These are phyloP conservation scores for Urosaurus nigricauda DNA, from an alignment of 2,797 vertebrate species.

Conservation along the genomic window DNA sequence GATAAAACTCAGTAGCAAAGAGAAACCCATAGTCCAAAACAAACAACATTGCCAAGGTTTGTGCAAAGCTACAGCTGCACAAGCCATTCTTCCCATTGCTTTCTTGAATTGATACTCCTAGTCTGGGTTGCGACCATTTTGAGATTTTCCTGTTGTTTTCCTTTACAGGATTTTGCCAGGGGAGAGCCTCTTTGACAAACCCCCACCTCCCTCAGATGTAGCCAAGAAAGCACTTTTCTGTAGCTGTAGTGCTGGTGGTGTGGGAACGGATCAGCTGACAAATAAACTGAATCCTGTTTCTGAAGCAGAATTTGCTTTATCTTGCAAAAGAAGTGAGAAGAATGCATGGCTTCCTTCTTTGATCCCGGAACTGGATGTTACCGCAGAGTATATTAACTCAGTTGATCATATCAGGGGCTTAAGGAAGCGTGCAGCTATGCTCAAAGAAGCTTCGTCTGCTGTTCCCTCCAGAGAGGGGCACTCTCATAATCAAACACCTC, in stretches of 20 bases:
- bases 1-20: background rate
- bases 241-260: slow-evolving; percentile 75
- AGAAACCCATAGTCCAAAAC: background rate
- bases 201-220: slow-evolving; percentile 66
- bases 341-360: slow-evolving; percentile 75
- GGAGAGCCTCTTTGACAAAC: slow-evolving; percentile 87
- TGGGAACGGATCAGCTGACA: slow-evolving; percentile 29
- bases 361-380: slow-evolving; percentile 88
- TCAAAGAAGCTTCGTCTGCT: slow-evolving; percentile 40
- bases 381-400: slow-evolving; percentile 82
- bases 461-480: slow-evolving; percentile 42
- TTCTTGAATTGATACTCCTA: background rate
- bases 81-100: background rate
- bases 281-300: slow-evolving; percentile 60
- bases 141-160: slow-evolving; percentile 46
- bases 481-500: slow-evolving; percentile 42
- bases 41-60: background rate
- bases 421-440: slow-evolving; percentile 61
- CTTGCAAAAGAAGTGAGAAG: slow-evolving; percentile 79
- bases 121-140: background rate
- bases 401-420: slow-evolving; percentile 65
- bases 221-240: slow-evolving; percentile 78
- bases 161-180: slow-evolving; percentile 84
- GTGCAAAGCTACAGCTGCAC: background rate
- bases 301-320: slow-evolving; percentile 56